Evolutionary conservation across 2,797 vertebrate species (phyloP).

Genomic region (Malurus leucopterus): DNA sequence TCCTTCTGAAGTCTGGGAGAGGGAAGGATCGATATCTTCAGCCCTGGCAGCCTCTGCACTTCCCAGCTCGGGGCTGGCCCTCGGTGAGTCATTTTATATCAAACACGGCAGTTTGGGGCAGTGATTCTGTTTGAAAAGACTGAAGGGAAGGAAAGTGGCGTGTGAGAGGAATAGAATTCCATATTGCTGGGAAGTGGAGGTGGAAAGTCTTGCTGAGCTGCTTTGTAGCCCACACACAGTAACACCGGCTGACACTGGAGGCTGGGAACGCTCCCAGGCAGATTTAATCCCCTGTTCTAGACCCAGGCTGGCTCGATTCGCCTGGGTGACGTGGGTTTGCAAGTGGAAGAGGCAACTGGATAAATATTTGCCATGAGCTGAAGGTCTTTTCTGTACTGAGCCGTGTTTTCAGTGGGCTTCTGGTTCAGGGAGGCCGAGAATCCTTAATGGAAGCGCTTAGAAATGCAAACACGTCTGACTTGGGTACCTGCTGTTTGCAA

Average conservation of each 20-base stretch:
- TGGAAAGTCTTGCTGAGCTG: neutral
- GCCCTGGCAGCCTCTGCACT: neutral
- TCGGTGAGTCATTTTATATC: neutral
- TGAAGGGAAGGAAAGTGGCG: rapidly evolving
- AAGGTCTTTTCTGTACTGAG: neutral
- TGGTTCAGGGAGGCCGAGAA: neutral
- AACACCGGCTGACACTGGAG: neutral
- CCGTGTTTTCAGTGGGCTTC: neutral
- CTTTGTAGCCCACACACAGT: neutral
- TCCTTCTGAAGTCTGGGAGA: neutral
- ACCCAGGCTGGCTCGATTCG: neutral
- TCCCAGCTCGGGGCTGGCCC: neutral
- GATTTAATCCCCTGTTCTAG: neutral
- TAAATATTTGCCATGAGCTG: neutral
- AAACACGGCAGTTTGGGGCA: neutral
- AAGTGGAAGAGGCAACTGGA: neutral
- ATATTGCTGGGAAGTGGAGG: neutral
- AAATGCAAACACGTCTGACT: neutral
- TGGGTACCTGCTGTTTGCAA: neutral
- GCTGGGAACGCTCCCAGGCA: neutral
- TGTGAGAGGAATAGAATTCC: neutral
- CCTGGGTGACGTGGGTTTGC: neutral
- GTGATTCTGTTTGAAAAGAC: rapidly evolving
- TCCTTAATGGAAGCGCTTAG: neutral
- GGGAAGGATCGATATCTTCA: rapidly evolving